Evolutionary conservation across 2,888 invertebrate genomes (phyloP), one percentile per base, ranked within the genome.

Genomic region (Meghimatium bilineatum): DNA sequence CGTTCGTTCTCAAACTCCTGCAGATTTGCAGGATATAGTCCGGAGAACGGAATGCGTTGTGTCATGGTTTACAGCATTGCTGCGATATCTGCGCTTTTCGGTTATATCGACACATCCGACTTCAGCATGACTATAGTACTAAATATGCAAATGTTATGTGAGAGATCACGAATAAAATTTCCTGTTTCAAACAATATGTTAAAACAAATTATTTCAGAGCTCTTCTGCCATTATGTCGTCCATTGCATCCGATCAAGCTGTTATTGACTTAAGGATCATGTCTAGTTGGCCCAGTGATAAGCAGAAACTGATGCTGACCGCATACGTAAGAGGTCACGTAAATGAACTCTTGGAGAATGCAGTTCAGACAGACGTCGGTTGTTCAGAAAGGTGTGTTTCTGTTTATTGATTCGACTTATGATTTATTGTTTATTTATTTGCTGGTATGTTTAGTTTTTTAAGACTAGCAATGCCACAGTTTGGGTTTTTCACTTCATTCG

Each of bases 241-340:
- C 5, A 26, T 2, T 32, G 1, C 60, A 20, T 38, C 80, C 29
- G 80, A 44, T 14, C 52, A 69, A 20, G 34, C 44, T 14, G 20
- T 5, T 29, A 23, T 72, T 10, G 52, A 56, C 36, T 32, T 80
- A 17, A 29, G 72, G 14, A 10, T 23, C 26, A 52, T 80, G 38
- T 80, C 72, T 56, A 69, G 29, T 38, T 80, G 71, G 80, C 34
- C 56, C 2, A 69, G 29, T 1, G 80, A 80, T 10, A 60, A 44
- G 38, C 80, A 80, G 60, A 80, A 72, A 23, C 32, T 23, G 26
- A n/a, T 49, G 6, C 72, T 80, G 80, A n/a, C 56, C 0, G 23
- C 23, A 3, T 38, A 71, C 26, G 0, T 80, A n/a, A 71, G 60
- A 20, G 10, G 60, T 23, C 49, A 60, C 26, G 49, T 60, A 8